Evolutionary conservation across 2,888 invertebrate genomes (phyloP).

Genomic region (Dioctria linearis): DNA sequence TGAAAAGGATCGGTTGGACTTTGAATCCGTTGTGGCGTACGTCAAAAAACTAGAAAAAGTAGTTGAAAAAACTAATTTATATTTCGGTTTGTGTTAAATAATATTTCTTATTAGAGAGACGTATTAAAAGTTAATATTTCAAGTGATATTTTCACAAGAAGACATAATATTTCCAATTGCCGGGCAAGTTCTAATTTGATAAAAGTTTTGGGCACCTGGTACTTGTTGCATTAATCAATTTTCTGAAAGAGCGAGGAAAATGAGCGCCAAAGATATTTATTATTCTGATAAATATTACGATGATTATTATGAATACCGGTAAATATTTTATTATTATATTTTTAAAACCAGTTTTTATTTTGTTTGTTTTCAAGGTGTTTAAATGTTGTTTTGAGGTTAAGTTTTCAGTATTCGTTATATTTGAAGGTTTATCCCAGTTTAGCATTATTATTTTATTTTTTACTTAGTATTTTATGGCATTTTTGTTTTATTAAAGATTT

Average conservation of each 20-base stretch:
- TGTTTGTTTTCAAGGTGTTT: too few relatives aligned
- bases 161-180: not conserved
- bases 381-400: too few relatives aligned
- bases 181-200: not conserved
- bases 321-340: constrained; percentile 63
- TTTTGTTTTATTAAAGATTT: too few relatives aligned
- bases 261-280: constrained; percentile 84
- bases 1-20: constrained; percentile 16
- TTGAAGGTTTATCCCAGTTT: too few relatives aligned
- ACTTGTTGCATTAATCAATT: constrained; percentile 21
- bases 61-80: not conserved
- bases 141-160: too few relatives aligned
- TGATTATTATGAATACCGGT: constrained; percentile 94
- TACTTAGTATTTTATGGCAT: too few relatives aligned
- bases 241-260: constrained; percentile 62
- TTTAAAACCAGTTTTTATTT: too few relatives aligned
- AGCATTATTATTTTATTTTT: too few relatives aligned
- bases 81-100: too few relatives aligned
- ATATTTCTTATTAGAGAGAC: too few relatives aligned
- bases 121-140: not conserved
- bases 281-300: constrained; percentile 96
- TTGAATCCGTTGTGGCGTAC: constrained; percentile 36
- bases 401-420: too few relatives aligned
- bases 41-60: constrained; percentile 5
- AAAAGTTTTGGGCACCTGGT: constrained; percentile 6